Evolutionary conservation across 2,888 invertebrate genomes (phyloP), one percentile per base, ranked within the genome.

Genomic region (Masnerella sp.): DNA sequence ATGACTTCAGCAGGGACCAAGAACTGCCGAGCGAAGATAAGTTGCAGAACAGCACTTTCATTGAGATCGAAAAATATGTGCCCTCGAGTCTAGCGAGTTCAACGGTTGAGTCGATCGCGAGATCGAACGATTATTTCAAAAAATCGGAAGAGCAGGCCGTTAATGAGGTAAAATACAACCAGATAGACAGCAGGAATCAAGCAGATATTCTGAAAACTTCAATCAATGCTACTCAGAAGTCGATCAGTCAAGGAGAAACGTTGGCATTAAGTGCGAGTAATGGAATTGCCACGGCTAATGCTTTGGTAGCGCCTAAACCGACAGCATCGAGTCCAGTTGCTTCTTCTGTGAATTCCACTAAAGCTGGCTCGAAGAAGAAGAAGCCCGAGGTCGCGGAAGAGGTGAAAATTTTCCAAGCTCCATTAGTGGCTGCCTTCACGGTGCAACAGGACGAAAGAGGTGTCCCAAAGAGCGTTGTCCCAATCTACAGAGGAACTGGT

Each of bases 401-500:
- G 69, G 94, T 95, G 0, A 94, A 95, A 85, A 94, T 95, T 49
- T 94, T 93, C 81, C 92, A 93, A 77, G 95, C 95, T 1, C 95
- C 95, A 0, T 84, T 95, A 67, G 93, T 95, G 0, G 94, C 95
- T 1, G 95, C 95, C 0, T 95, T 95, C 81, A 95, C 95, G 0
- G 94, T 95, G 0, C 94, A 95, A 76, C 93, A 95, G 86, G 95
- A 95, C 82, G 93, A 92, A 76, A 90, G 90, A 20, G 95, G 95
- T 0, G 83, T 92, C n/a, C 94, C 95, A 0, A 93, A 93, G 79
- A 93, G 92, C 84, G 93, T 95, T 0, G 92, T 94, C 51, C 94
- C 95, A 0, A 90, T 94, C 79, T 91, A 90, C 81, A 91, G 91
- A 81, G 89, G 89, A 75, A 79, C 81, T 14, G 84, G 82, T 12